A percentile compares a stretch with the other conserved stretches of the same genome.
Evolutionary conservation across 2,888 invertebrate species (phyloP).

Genomic region (Drosophila colorata): DNA sequence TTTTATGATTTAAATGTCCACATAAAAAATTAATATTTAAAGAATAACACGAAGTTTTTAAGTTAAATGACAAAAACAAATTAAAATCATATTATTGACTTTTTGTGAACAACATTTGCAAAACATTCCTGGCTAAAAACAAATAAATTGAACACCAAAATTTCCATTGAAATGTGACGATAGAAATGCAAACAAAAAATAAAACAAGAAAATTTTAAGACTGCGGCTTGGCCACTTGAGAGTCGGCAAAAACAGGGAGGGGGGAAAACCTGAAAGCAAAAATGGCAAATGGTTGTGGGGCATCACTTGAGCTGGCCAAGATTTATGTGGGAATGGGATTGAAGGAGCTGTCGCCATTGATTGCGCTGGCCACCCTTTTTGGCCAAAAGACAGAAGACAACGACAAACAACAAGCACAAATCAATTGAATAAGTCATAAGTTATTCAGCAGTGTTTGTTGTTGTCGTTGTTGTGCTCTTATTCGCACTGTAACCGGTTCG

Average conservation of each 20-base stretch:
- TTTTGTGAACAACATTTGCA: neutral
- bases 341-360: conserved; percentile 33
- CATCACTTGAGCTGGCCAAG: conserved; percentile 29
- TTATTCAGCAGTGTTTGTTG: conserved; percentile 41
- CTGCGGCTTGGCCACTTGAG: conserved; percentile 2
- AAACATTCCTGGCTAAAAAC: neutral
- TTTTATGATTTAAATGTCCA: no score
- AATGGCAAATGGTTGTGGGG: conserved; percentile 47
- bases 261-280: conserved; percentile 13
- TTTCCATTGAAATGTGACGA: conserved; percentile 7
- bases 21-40: no score
- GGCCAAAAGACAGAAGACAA: conserved; percentile 17
- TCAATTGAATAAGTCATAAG: conserved; percentile 73
- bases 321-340: conserved; percentile 66
- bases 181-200: neutral
- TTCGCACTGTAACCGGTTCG: conserved; percentile 60
- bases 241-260: neutral
- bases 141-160: conserved; percentile 10
- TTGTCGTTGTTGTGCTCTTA: conserved; percentile 36
- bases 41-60: no score
- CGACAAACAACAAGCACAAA: conserved; percentile 19
- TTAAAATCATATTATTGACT: neutral
- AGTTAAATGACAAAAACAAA: no score
- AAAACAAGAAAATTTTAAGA: neutral
- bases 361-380: conserved; percentile 51